Percentiles rank a stretch among this genome's conserved stretches.
Evolutionary conservation across 2,888 invertebrate species (phyloP).

Genomic region (Stratiomys singularior): DNA sequence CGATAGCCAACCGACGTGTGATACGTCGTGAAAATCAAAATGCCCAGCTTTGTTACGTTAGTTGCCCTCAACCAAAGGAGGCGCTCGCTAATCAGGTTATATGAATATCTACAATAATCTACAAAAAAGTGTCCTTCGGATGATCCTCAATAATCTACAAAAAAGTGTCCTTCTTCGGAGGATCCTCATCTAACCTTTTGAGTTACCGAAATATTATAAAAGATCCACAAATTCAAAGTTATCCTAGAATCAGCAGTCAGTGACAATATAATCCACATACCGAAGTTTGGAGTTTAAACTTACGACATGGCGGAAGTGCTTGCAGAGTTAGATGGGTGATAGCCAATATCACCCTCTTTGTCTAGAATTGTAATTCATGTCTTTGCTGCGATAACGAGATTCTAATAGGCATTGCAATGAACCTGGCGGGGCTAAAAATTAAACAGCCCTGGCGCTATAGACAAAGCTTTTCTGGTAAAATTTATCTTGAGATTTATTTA

Average conservation of each 20-base stretch:
- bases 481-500: too few relatives aligned
- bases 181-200: neutral
- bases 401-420: neutral
- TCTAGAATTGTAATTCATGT: neutral
- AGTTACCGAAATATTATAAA: neutral
- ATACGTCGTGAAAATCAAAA: too few relatives aligned
- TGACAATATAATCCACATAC: neutral
- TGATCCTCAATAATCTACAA: too few relatives aligned
- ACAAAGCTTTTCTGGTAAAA: too few relatives aligned
- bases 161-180: too few relatives aligned
- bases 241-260: constrained; percentile 4
- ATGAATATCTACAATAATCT: too few relatives aligned
- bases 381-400: neutral
- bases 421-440: neutral
- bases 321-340: neutral
- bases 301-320: neutral
- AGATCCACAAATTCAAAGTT: constrained; percentile 13
- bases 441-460: neutral
- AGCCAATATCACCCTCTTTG: neutral
- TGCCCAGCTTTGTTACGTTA: too few relatives aligned
- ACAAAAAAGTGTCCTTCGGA: too few relatives aligned
- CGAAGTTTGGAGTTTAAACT: neutral
- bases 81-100: too few relatives aligned
- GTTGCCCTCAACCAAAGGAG: too few relatives aligned
- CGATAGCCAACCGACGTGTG: too few relatives aligned